Evolutionary conservation across 2,888 invertebrate genomes (phyloP).

Genomic region (Agrotis ipsilon): DNA sequence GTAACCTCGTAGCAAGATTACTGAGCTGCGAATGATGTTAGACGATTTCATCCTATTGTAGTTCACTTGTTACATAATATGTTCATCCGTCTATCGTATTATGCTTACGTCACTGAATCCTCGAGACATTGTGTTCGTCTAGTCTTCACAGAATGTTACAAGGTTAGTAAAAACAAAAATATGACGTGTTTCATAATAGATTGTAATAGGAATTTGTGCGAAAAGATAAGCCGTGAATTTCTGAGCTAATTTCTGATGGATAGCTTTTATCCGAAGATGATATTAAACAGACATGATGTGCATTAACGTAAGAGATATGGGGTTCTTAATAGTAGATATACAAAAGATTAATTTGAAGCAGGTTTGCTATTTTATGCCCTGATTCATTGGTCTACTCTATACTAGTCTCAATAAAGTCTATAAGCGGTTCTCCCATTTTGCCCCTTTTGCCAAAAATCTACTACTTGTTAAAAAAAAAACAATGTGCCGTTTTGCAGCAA

Average conservation of each 20-base stretch:
- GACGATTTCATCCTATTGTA: slow-evolving; percentile 12
- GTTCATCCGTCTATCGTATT: slow-evolving; percentile 9
- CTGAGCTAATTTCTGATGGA: slow-evolving; percentile 43
- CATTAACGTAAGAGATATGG: slow-evolving; percentile 13
- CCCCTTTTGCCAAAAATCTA: not conserved
- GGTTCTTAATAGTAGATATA: not conserved
- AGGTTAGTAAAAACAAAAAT: slow-evolving; percentile 10
- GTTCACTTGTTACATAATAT: not conserved
- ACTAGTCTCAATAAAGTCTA: not conserved
- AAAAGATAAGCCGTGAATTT: slow-evolving; percentile 43
- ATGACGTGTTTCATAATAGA: slow-evolving; percentile 19
- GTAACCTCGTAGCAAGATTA: not conserved
- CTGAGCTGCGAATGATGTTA: not conserved
- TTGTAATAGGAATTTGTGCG: slow-evolving; percentile 31
- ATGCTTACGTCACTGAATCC: slow-evolving; percentile 15
- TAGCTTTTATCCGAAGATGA: slow-evolving; percentile 25
- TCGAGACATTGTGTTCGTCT: slow-evolving; percentile 24
- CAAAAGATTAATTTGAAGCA: not conserved
- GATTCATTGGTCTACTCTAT: not conserved
- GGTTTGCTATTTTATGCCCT: not conserved
- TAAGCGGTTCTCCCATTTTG: no score
- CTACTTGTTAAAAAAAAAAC: not conserved
- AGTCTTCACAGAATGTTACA: not conserved
- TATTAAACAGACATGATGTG: slow-evolving; percentile 45
- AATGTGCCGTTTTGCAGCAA: no score